phyloP scores from a whole-genome alignment of 2,113 vertebrate genomes.

The Ptychochromis oligacanthus region DNA sequence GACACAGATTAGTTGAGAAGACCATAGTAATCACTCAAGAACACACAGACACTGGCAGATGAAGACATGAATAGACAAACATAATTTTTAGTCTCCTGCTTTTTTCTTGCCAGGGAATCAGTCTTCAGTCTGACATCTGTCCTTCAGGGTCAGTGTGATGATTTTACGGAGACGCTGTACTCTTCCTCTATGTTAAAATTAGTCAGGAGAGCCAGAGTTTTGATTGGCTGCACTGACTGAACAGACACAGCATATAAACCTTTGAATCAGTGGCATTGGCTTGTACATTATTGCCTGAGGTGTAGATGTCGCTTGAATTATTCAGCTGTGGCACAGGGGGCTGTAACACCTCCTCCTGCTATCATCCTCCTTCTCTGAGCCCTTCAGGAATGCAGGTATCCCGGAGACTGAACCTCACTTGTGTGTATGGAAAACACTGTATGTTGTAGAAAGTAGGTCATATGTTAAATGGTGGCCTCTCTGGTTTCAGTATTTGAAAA shows the following conservation, averaged over 20 bases:
- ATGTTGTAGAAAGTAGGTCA: background rate
- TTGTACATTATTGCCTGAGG: slow-evolving; percentile 36
- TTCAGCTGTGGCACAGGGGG: slow-evolving; percentile 44
- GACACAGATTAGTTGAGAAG: background rate
- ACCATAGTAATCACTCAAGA: background rate
- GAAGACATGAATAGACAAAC: background rate
- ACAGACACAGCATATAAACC: slow-evolving; percentile 25
- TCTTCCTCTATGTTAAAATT: background rate
- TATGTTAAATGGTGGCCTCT: background rate
- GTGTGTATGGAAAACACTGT: background rate
- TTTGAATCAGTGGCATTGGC: slow-evolving; percentile 14
- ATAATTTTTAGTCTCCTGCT: background rate
- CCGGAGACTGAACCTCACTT: background rate
- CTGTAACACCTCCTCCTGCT: slow-evolving; percentile 35
- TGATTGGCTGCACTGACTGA: slow-evolving; percentile 13
- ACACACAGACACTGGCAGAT: background rate
- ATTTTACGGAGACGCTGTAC: background rate
- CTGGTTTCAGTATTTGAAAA: too few species aligned
- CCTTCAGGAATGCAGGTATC: slow-evolving; percentile 20
- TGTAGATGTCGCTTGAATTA: slow-evolving; percentile 58
- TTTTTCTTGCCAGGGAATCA: background rate
- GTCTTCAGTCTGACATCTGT: slow-evolving; percentile 4
- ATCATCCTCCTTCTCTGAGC: background rate
- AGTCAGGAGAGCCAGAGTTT: background rate
- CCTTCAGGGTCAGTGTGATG: background rate